Base-by-base conservation (phyloP, 2,888 invertebrate genomes). In the Melinaea menophilus region DNA sequence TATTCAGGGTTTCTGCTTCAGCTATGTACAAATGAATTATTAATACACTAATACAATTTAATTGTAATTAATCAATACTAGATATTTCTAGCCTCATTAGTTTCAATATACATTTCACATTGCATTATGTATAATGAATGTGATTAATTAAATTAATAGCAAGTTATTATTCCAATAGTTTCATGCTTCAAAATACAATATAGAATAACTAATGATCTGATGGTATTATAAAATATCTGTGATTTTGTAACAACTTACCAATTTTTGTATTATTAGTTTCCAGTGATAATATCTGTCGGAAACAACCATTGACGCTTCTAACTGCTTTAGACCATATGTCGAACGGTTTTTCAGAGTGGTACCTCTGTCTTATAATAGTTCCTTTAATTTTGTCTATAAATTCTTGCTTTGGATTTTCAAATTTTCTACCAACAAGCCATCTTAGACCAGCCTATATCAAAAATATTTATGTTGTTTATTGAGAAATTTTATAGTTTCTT, bases 281-380 rank as follows among this genome's bases (percentile, higher is more conserved):
- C 70, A 88, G 75, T 47, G 86, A 82, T 9, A 90, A 69, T 3
- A 88, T 81, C 71, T 86, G 86, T 13, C 81, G 79, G 67, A 88
- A 90, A 65, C 90, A 90, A 0, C 90, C 89, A 5, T 73, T 80
- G 0, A 81, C 74, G 0, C 79, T 83, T 2, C 71, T 74, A 0
- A 86, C 68, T 0, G 84, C 78, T 48, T 79, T 83, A 0, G 88
- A 88, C 90, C 89, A 90, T 0, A 89, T 84, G 61, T 90, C 88
- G 56, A 87, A 86, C 0, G 86, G 79, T 9, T 75, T 71, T 4
- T 85, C 85, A 0, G 84, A 80, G 56, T 85, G 78, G 68, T 86
- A 90, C 3, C 88, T 71, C 63, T 87, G 86, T 0, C 88, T 70
- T 0, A 90, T 75, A 2, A 86, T 79, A 0, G 78, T 75, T 0